These are phyloP conservation scores for Andrena dorsata DNA, from an alignment of 2,888 invertebrate genomes.

Conservation along the genomic window DNA sequence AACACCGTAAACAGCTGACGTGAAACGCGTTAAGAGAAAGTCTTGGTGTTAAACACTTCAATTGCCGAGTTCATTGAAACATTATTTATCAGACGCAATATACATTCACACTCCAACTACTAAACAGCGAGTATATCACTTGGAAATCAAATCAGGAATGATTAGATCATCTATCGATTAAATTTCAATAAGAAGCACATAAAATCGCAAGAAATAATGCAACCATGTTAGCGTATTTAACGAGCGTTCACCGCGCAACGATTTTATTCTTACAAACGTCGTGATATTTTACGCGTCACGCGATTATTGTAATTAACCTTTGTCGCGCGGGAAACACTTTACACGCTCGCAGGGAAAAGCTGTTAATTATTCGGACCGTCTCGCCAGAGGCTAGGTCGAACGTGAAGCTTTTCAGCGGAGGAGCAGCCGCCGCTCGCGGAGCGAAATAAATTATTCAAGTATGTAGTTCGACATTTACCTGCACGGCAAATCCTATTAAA, in stretches of 20 bases:
- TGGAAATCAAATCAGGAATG: neutral
- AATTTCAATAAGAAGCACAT: neutral
- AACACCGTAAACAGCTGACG: no score
- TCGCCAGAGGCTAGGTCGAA: constrained; percentile 34
- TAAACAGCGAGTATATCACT: no score
- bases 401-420: constrained; percentile 43
- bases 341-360: constrained; percentile 20
- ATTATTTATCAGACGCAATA: no score
- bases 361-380: constrained; percentile 44
- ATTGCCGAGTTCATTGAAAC: no score
- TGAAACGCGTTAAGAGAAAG: no score
- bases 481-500: constrained; percentile 60
- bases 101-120: no score
- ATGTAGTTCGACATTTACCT: constrained; percentile 50
- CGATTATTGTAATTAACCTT: neutral
- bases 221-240: neutral
- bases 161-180: neutral
- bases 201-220: neutral
- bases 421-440: constrained; percentile 28
- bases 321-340: constrained; percentile 13
- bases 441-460: constrained; percentile 59
- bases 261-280: neutral
- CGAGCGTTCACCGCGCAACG: neutral
- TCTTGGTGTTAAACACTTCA: no score
- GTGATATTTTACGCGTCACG: neutral